Conservation (phyloP, 2,888 invertebrate genomes). For the Cremastinae sp. region DNA sequence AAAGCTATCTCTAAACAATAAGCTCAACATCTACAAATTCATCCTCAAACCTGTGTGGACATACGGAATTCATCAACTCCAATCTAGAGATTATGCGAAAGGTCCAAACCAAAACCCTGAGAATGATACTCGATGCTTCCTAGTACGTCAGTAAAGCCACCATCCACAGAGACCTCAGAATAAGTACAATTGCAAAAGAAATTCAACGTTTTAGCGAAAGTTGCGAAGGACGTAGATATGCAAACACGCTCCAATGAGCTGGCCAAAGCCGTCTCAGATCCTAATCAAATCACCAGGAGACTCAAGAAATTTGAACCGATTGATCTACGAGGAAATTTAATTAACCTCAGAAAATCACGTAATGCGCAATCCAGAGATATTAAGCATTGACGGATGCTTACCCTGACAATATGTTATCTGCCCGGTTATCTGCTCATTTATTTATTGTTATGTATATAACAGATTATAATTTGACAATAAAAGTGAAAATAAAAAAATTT, state of each 20-base stretch:
- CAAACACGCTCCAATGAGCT: too few relatives aligned
- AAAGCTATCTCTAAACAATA: too few relatives aligned
- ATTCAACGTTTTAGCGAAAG: background rate
- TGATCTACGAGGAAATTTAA: too few relatives aligned
- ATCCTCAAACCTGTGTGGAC: conserved; percentile 56
- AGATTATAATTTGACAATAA: conserved; percentile 13
- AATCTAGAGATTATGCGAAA: conserved; percentile 52
- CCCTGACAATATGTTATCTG: too few relatives aligned
- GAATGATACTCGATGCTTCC: conserved; percentile 36
- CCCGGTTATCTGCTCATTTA: conserved; percentile 5
- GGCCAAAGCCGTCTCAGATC: too few relatives aligned
- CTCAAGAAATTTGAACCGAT: too few relatives aligned
- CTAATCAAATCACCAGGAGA: too few relatives aligned
- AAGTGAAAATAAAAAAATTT: too few relatives aligned
- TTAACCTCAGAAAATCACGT: conserved; percentile 1
- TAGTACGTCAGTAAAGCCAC: conserved; percentile 34
- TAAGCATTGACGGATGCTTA: conserved; percentile 7
- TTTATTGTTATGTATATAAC: conserved; percentile 10
- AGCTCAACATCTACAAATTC: too few relatives aligned
- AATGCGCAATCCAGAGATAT: conserved; percentile 10
- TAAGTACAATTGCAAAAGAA: conserved; percentile 8
- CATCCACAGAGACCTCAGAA: conserved; percentile 20
- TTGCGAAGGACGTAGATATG: too few relatives aligned
- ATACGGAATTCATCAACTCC: conserved; percentile 43
- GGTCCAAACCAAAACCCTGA: conserved; percentile 45